Evolutionary conservation across 2,797 vertebrate genomes (phyloP), one percentile per base, ranked within the genome.

Genomic region (Propithecus deckenii): DNA sequence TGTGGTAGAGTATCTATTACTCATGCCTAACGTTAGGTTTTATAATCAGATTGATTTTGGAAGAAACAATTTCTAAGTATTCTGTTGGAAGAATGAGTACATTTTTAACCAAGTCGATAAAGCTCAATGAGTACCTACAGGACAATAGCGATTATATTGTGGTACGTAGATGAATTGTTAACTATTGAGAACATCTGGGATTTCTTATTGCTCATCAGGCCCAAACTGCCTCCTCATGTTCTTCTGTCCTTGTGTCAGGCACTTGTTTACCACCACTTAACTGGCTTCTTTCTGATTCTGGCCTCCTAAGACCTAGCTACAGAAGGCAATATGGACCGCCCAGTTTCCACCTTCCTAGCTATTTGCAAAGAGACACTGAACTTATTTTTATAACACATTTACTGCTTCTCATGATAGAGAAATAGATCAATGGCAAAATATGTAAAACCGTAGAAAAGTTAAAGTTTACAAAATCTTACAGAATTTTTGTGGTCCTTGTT

Each of bases 31-130:
- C 76, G 83, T 43, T 94, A 74, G 43, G 61, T 81, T 80, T 94
- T 32, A 3, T 81, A 87, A 71, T 91, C 30, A 91, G 69, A 80
- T 59, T 89, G 76, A 89, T 93, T 94, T 80, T 59, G 65, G 28
- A 85, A 72, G 15, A 91, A 87, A 83, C 90, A 48, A 46, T 79
- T 92, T 95, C 69, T 78, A 43, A 95, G 76, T 43, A 30, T 43
- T 75, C 30, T 65, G 10, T 85, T 61, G 69, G 48, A 75, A 89
- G 38, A 93, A 63, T 76, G 18, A 84, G 41, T 78, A 4, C 95
- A 85, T 93, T 88, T 94, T 96, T 90, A 87, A 95, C 25, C 38
- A 97, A 80, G 48, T 71, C 67, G 22, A 74, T 75, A 81, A 76
- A 72, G 38, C 71, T 95, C 28, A 72, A 6, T 76, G 35, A 74